Base-by-base conservation (phyloP, 2,888 invertebrate species). In the Drosophila mayaguana region DNA sequence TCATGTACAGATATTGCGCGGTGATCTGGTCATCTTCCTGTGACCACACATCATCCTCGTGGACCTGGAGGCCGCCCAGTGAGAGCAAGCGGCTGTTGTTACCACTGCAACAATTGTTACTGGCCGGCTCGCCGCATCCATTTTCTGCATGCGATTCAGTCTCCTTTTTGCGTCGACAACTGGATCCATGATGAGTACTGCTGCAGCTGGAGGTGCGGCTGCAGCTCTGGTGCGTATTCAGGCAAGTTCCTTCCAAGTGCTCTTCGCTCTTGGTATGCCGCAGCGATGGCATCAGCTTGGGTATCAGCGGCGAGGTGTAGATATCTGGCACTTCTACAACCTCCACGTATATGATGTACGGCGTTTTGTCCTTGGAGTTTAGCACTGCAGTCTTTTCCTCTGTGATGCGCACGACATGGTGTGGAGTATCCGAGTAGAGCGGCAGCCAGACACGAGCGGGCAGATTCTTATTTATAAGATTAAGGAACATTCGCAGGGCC, bases 361-460 rank as follows among this genome's bases (percentile, higher is more conserved):
- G 99, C 55, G 99, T 98, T 72, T 93, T 93, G 75, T 93, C 93
- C 87, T 99, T 99, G 82, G 99, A 99, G 93, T 99, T 99, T 78
- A 99, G 96, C 62, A 99, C 99, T 59, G 99, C 99, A 72, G 98
- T 98, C 78, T 98, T 98, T 91, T 98, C 98, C 69, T 98, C 98
- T 48, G 99, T 99, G 93, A 99, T 98, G 93, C 99, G 95, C 55
- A 99, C 96, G 86, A 99, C 96, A 91, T 98, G 97, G 94, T 99
- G 99, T 57, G 97, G 96, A 86, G 94, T 94, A 82, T 95, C 94
- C 81, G 96, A 96, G 92, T 98, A 96, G 53, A 99, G 94, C 16
- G 99, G 99, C 84, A 99, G 94, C 99, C 99, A 99, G 72, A 99
- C 99, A 68, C 98, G 94, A 14, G 99, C 99, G 16, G 99, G 99